Conservation (phyloP, 2,888 invertebrate species). For the Zhengitettix transpicula region DNA sequence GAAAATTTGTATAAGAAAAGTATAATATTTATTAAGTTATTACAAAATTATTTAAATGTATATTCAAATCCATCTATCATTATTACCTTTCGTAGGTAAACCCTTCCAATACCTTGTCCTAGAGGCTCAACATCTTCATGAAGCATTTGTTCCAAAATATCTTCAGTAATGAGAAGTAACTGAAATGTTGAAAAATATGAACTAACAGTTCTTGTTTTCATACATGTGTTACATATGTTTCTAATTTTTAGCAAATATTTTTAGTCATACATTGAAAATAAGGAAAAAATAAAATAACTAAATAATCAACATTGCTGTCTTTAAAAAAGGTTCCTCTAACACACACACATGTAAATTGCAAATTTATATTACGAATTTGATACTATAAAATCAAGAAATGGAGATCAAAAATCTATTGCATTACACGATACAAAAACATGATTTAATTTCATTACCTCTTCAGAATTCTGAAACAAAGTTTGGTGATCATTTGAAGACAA, state of each 20-base stretch:
- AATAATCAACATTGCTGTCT: too few species aligned
- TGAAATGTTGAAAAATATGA: constrained; percentile 20
- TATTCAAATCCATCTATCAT: not conserved
- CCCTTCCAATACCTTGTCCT: constrained; percentile 46
- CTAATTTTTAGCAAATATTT: too few species aligned
- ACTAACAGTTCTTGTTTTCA: too few species aligned
- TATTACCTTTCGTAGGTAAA: constrained; percentile 46
- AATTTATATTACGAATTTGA: not conserved
- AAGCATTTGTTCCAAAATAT: constrained; percentile 56
- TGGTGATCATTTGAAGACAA: constrained; percentile 61
- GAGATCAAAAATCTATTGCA: too few species aligned
- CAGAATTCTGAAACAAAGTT: constrained; percentile 68
- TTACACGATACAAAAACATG: not conserved
- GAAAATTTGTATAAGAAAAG: not conserved
- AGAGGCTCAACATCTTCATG: constrained; percentile 59
- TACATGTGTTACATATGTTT: too few species aligned
- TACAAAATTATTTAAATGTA: not conserved
- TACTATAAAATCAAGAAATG: not conserved
- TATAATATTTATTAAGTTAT: not conserved
- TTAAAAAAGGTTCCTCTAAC: too few species aligned
- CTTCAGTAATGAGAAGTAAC: constrained; percentile 61
- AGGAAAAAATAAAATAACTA: too few species aligned
- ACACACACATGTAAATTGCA: not conserved
- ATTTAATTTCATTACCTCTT: constrained; percentile 40
- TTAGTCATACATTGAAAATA: too few species aligned